These are phyloP conservation scores for Drosophila borborema DNA, from an alignment of 2,888 invertebrate species.

Conservation along the genomic window DNA sequence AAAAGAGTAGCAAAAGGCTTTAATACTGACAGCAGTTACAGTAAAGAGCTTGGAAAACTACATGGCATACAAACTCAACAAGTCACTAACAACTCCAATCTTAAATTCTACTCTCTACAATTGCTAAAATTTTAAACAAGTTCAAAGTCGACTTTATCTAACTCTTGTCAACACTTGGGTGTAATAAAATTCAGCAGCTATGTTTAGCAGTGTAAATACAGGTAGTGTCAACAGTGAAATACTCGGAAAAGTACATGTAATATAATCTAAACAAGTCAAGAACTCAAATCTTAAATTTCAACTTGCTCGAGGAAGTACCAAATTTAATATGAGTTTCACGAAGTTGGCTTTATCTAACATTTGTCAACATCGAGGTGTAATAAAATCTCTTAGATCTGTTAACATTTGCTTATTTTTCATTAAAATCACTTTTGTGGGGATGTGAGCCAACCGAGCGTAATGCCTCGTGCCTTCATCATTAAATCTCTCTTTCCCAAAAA, in stretches of 20 bases:
- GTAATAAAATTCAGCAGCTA: neutral
- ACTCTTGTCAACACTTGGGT: too few species aligned
- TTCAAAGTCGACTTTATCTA: too few species aligned
- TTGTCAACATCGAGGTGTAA: conserved; percentile 1
- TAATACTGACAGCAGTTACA: too few species aligned
- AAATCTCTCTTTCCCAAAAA: neutral
- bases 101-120: too few species aligned
- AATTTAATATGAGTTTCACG: neutral
- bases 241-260: neutral
- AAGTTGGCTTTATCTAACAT: neutral
- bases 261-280: neutral
- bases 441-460: conserved; percentile 15
- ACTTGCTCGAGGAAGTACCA: neutral
- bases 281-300: neutral
- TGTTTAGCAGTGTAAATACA: neutral
- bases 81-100: too few species aligned
- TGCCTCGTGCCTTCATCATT: conserved; percentile 16
- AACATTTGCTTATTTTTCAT: neutral
- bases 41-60: too few species aligned
- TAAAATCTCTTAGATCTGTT: neutral
- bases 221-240: neutral
- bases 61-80: too few species aligned
- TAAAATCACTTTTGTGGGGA: conserved; percentile 1
- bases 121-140: too few species aligned
- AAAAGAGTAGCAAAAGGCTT: too few species aligned